These are phyloP conservation scores for Tauraco erythrolophus DNA, from an alignment of 2,113 vertebrate species.

Conservation along the genomic window DNA sequence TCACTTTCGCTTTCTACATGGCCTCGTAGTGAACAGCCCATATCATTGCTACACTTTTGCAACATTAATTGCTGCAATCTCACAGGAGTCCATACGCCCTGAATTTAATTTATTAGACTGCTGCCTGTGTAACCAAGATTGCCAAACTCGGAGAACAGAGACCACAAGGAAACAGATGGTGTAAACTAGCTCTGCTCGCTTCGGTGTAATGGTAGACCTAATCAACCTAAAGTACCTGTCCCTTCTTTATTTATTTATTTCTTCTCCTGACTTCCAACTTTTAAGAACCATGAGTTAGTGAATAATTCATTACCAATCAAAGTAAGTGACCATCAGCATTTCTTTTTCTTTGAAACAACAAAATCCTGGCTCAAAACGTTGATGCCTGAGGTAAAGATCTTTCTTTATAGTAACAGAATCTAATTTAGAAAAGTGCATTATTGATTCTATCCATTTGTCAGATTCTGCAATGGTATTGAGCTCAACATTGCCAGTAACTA, in stretches of 20 bases:
- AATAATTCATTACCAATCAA: slow-evolving; percentile 39
- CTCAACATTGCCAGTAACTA: slow-evolving; percentile 50
- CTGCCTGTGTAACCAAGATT: neutral
- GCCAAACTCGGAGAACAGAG: neutral
- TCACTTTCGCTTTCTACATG: neutral
- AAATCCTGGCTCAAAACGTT: neutral
- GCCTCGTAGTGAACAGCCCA: neutral
- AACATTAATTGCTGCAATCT: neutral
- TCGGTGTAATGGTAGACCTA: slow-evolving; percentile 5
- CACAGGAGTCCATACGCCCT: neutral
- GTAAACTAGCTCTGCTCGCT: neutral
- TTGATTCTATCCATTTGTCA: slow-evolving; percentile 55
- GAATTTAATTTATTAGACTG: neutral
- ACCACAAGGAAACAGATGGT: neutral
- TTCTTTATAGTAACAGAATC: slow-evolving; percentile 35
- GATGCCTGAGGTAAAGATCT: neutral
- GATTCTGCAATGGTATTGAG: slow-evolving; percentile 26
- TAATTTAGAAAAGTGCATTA: slow-evolving; percentile 64
- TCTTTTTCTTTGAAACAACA: neutral
- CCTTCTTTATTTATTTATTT: slow-evolving; percentile 53
- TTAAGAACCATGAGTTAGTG: neutral
- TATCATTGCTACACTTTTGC: neutral
- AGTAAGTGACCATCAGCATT: neutral
- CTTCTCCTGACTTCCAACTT: slow-evolving; percentile 25
- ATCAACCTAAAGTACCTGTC: neutral